Conservation (phyloP, 1,140 invertebrate genomes). For the Hycleus cichorii region DNA sequence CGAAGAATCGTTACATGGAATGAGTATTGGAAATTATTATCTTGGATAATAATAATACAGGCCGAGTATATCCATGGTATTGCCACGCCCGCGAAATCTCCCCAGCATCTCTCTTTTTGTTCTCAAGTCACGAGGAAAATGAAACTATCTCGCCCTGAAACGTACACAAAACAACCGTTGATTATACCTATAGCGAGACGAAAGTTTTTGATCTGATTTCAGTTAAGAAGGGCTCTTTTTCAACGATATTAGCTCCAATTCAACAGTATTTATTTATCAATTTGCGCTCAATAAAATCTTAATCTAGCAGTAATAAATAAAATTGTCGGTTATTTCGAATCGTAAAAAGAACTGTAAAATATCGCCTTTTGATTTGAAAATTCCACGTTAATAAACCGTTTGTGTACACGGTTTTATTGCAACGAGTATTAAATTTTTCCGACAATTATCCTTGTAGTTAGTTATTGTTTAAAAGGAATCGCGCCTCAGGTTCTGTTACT, state of each 20-base stretch:
- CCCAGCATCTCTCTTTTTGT: not conserved
- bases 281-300: not conserved
- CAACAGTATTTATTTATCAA: no score
- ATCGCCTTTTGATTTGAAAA: not conserved
- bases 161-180: no score
- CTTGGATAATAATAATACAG: constrained; percentile 22
- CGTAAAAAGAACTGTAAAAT: not conserved
- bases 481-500: no score
- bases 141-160: no score
- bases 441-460: no score
- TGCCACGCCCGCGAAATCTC: constrained; percentile 18
- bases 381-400: not conserved
- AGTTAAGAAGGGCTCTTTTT: no score
- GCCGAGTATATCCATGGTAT: not conserved
- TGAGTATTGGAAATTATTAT: constrained; percentile 26
- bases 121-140: constrained; percentile 9
- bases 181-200: no score
- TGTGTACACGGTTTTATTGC: no score
- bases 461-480: no score
- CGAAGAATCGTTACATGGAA: constrained; percentile 23
- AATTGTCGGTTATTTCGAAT: not conserved
- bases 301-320: not conserved
- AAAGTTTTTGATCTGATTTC: no score
- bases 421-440: no score
- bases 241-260: no score